These are phyloP conservation scores for Myanophis thanlyinensis DNA, from an alignment of 2,113 vertebrate species.

Conservation along the genomic window DNA sequence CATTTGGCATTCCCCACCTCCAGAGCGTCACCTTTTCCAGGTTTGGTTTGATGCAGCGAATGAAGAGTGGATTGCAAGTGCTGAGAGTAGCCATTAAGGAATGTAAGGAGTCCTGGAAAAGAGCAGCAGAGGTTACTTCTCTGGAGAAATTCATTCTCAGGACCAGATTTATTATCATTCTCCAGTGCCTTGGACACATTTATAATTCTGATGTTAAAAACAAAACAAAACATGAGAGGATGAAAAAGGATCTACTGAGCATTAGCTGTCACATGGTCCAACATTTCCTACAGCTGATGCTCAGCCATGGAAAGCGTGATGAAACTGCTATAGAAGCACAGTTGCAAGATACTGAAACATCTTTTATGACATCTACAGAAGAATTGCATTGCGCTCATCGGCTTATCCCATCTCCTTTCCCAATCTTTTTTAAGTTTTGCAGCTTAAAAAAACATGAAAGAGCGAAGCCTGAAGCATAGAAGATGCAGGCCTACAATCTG, in stretches of 20 bases:
- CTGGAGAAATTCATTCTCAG: not conserved
- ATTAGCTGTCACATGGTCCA: not conserved
- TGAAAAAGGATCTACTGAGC: not conserved
- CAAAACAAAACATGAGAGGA: not conserved
- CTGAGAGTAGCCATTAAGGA: conserved; percentile 89
- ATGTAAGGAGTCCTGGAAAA: conserved; percentile 86
- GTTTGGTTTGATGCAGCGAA: conserved; percentile 94
- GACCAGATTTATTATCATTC: not conserved
- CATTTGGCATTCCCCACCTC: not conserved
- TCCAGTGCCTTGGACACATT: not conserved
- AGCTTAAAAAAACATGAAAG: not conserved
- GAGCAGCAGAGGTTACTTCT: conserved; percentile 15
- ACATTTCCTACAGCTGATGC: not conserved
- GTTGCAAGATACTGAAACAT: not conserved
- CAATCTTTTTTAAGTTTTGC: not conserved
- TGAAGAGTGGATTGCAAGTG: conserved; percentile 89
- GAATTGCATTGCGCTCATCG: not conserved
- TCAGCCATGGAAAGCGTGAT: not conserved
- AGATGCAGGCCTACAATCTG: not conserved
- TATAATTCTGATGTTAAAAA: not conserved
- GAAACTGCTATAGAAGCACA: not conserved
- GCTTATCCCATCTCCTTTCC: not conserved
- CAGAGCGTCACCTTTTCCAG: conserved; percentile 80
- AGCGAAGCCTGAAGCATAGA: not conserved
- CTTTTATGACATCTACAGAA: not conserved